Base-by-base conservation (phyloP, 2,888 invertebrate species). In the Agrochola litura region DNA sequence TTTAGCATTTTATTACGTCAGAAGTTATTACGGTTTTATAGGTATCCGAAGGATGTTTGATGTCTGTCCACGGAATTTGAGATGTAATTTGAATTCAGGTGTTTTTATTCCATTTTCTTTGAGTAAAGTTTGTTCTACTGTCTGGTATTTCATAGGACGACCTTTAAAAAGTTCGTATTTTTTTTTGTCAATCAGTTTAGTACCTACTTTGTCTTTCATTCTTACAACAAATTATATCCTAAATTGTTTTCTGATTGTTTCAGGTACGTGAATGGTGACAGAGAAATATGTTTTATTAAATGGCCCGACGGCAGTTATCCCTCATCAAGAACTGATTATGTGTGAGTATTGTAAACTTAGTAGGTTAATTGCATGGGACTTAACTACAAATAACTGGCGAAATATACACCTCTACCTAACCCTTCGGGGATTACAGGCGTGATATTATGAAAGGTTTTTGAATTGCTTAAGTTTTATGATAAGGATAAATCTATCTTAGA, bases 251-350 rank as follows among this genome's bases (percentile, higher is more conserved):
- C 54, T 37, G 9, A 72, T 90, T 90, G 87, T 93, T 92, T 3
- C 83, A 96, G 96, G 88, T 96, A 96, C 85, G 93, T 95, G 71
- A 96, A 96, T 82, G 96, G 97, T 2, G 96, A 97, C 84, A 91
- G 97, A 81, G 97, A 97, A 79, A 96, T 97, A 84, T 98, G 98
- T 89, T 97, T 96, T 85, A 97, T 97, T 87, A 95, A 96, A 77
- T 98, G 97, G 97, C 97, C 97, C 0, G 97, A 97, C 87, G 97
- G 97, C 83, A 96, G 96, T 76, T 97, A 97, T 74, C 96, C 97
- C 2, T 95, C 97, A 66, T 97, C 97, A 9, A 95, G 92, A 88
- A 95, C 96, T n/a, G 97, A 97, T 92, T 97, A 97, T 90, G 96
- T 97, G 97, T 97, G 91, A 97, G 97, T 81, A 74, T 22, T 43